Base-by-base conservation (phyloP, 2,888 invertebrate genomes). In the Stenoptilia bipunctidactyla region DNA sequence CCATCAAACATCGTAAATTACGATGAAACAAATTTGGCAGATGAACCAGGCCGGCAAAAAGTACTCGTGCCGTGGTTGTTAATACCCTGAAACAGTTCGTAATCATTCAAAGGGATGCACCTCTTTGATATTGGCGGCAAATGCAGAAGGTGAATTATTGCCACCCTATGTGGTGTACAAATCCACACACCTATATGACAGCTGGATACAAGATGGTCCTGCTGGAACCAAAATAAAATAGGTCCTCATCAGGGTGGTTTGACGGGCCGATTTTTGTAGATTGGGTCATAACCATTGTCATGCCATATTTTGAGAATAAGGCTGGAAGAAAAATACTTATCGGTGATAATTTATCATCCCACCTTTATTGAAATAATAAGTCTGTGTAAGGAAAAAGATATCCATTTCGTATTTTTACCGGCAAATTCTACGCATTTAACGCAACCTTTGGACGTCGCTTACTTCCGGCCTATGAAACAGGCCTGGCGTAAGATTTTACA, bases 111-210 rank as follows among this genome's bases (percentile, higher is more conserved):
- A 20, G 20, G 38, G 51, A 4, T 37, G 49, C 2, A 48, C 52
- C 13, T 58, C 56, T 4, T 27, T 61, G 2, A 71, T 69, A 66
- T 49, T 67, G 35, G 51, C 57, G 35, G 58, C 50, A 2, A 55
- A 52, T 40, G 64, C 65, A n/a, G 47, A 40, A 36, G 70, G 70
- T 6, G 42, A 47, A 33, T 15, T 59, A 5, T 42, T 67, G 14
- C 62, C 66, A 6, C 51, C 53, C 14, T 70, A 66, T 47, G 56
- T 67, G 5, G 58, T 65, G 1, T 68, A 69, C 44, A 74, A 70
- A 45, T 47, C 63, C 1, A 53, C 55, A 40, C 38, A 61, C 36
- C 15, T 70, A 13, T 65, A 55, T 20, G 20, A 20, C 8, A 51
- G 56, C 2, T 74, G 72, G 70, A 55, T 48, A 1, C 48, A 49